Evolutionary conservation across 2,888 invertebrate species (phyloP).

Genomic region (Cryptophagus acutangulus): DNA sequence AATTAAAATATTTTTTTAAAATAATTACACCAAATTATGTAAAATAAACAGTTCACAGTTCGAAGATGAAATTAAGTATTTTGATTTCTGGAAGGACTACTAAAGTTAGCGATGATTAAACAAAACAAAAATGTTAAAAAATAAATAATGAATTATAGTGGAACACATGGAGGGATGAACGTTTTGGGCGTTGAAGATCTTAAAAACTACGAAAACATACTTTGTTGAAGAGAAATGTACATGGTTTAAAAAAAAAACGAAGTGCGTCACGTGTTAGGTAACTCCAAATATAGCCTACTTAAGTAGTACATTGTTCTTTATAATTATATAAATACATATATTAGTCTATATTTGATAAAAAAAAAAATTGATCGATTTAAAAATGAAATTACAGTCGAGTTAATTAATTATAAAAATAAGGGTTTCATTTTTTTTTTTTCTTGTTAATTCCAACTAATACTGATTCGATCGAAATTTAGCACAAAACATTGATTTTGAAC

Average conservation of each 20-base stretch:
- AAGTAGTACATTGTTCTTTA: constrained; percentile 29
- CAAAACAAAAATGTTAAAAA: no score
- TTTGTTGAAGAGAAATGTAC: constrained; percentile 36
- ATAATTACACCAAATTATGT: no score
- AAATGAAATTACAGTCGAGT: no score
- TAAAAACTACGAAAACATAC: constrained; percentile 30
- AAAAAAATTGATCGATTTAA: constrained; percentile 22
- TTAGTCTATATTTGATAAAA: constrained; percentile 31
- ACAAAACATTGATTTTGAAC: neutral
- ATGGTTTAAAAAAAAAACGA: no score
- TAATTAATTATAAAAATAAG: no score
- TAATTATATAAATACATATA: constrained; percentile 35
- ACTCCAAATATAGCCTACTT: constrained; percentile 36
- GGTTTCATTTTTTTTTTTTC: neutral
- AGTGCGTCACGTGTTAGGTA: constrained; percentile 36
- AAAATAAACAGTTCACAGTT: constrained; percentile 6
- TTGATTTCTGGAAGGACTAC: constrained; percentile 21
- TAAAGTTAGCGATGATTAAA: constrained; percentile 22
- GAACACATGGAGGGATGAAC: constrained; percentile 32
- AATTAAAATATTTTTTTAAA: no score
- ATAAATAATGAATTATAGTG: constrained; percentile 23
- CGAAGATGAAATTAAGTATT: constrained; percentile 14
- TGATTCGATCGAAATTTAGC: no score
- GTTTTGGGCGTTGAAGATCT: constrained; percentile 29
- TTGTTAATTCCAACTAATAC: neutral